A percentile compares a stretch with the other conserved stretches of the same genome.
Conservation (phyloP, 2,113 vertebrate species). For the Lepus timidus region DNA sequence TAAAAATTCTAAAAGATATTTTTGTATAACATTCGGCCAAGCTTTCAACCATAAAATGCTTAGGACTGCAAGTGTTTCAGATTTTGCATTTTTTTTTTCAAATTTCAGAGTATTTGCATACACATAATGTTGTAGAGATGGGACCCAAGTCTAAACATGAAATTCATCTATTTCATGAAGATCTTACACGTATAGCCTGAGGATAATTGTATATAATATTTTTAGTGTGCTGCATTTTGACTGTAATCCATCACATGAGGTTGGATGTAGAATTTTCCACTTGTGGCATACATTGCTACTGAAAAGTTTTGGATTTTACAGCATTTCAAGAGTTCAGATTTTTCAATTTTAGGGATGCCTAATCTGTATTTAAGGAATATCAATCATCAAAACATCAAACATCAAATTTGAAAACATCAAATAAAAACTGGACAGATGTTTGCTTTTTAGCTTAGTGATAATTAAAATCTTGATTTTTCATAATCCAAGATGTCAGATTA, state of each 20-base stretch:
- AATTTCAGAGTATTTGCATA: background rate
- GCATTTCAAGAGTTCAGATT: too few relatives aligned
- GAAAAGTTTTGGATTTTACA: too few relatives aligned
- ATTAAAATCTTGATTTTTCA: background rate
- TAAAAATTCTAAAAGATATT: background rate
- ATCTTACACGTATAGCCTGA: too few relatives aligned
- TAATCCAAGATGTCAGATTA: conserved; percentile 24
- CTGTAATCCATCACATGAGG: background rate
- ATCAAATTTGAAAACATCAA: background rate
- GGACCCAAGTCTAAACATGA: background rate
- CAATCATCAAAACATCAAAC: background rate
- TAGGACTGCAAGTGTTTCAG: too few relatives aligned
- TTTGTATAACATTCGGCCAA: background rate
- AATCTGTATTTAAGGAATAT: background rate
- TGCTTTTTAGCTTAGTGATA: background rate
- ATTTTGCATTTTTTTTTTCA: too few relatives aligned
- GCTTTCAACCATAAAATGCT: too few relatives aligned
- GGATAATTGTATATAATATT: background rate
- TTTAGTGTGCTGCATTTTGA: background rate
- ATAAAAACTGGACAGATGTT: background rate
- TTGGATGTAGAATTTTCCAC: background rate
- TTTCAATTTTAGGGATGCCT: background rate
- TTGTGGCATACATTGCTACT: too few relatives aligned
- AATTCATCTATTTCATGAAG: too few relatives aligned
- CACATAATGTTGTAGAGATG: background rate